phyloP scores from a whole-genome alignment of 1,140 invertebrate species.

The Periplaneta americana region DNA sequence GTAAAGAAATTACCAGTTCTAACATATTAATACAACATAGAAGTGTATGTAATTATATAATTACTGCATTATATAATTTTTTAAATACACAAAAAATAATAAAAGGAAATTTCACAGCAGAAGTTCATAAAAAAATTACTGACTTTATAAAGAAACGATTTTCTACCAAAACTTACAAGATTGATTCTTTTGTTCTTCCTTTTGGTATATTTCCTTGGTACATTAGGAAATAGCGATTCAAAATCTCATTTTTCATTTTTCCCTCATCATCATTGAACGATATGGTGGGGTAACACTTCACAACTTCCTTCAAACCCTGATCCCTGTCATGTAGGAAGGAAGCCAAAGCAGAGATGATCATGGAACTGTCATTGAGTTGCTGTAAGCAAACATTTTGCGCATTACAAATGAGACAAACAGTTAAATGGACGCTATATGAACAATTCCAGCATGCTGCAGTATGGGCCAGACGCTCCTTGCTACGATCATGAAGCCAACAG shows the following conservation, averaged over 20 bases:
- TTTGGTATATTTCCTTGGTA: constrained; percentile 53
- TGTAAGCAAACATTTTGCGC: too few species aligned
- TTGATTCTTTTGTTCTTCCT: constrained; percentile 47
- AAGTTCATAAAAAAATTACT: too few species aligned
- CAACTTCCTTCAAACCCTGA: constrained; percentile 60
- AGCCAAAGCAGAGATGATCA: constrained; percentile 85
- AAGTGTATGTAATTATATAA: neutral
- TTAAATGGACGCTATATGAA: neutral
- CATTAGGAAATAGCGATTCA: constrained; percentile 97
- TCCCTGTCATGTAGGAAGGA: constrained; percentile 66
- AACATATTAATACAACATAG: constrained; percentile 12
- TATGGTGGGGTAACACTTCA: constrained; percentile 75
- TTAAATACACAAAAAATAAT: too few species aligned
- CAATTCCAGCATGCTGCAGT: neutral
- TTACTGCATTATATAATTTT: too few species aligned
- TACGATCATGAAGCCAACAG: too few species aligned
- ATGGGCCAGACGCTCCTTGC: neutral
- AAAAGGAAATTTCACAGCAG: too few species aligned
- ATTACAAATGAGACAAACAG: too few species aligned
- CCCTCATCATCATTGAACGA: constrained; percentile 62
- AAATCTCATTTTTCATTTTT: constrained; percentile 65
- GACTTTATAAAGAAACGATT: too few species aligned
- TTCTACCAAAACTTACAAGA: constrained; percentile 57
- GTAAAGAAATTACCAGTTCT: too few species aligned
- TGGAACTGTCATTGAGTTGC: constrained; percentile 89